Percentiles rank a stretch among this genome's conserved stretches.
Evolutionary conservation across 2,113 vertebrate species (phyloP).

Genomic region (Tetrao urogallus): DNA sequence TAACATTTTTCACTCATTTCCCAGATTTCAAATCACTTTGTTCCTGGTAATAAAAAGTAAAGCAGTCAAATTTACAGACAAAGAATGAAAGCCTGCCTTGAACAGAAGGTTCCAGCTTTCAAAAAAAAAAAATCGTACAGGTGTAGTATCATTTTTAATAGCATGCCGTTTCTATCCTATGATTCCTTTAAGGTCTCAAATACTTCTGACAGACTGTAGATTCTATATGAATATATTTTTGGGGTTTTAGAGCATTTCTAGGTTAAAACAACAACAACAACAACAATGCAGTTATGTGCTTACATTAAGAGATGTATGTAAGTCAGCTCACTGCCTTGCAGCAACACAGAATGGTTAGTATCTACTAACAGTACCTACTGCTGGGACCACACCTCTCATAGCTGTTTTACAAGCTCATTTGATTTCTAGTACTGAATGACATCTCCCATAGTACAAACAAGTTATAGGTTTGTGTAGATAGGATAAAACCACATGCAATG

Average conservation of each 20-base stretch:
- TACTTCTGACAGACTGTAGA: background rate
- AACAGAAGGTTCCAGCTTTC: background rate
- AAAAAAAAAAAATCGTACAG: background rate
- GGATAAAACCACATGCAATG: background rate
- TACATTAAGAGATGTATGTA: background rate
- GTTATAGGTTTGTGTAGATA: background rate
- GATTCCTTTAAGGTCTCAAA: background rate
- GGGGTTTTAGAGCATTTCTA: background rate
- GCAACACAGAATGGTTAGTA: background rate
- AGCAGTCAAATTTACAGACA: background rate
- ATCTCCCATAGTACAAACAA: background rate
- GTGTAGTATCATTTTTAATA: background rate
- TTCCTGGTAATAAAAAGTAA: background rate
- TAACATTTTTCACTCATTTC: background rate
- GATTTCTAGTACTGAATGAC: background rate
- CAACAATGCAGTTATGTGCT: background rate
- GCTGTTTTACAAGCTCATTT: background rate
- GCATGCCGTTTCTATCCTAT: background rate
- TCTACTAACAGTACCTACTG: background rate
- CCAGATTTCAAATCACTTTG: background rate
- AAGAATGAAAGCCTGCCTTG: background rate
- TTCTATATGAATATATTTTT: background rate
- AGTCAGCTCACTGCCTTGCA: background rate
- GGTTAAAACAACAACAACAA: too few species aligned
- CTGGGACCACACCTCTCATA: fast-evolving